Percentiles rank a stretch among this genome's conserved stretches.
phyloP scores from a whole-genome alignment of 30 jellyfish, hydroid and myxozoan genomes.

The Turritopsis dohrnii region DNA sequence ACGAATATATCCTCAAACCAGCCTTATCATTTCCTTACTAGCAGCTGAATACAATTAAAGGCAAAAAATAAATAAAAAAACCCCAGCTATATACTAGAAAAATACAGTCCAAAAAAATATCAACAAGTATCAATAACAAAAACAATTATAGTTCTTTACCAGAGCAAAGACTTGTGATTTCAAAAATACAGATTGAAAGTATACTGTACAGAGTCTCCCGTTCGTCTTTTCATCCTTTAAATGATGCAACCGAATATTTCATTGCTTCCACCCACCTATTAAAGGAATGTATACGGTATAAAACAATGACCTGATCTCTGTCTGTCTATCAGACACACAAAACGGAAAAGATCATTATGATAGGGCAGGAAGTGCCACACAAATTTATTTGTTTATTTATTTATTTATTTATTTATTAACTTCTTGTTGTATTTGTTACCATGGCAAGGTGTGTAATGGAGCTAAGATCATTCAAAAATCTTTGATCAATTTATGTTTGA shows the following conservation, averaged over 20 bases:
- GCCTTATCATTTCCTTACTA: no score
- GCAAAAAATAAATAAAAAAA: no score
- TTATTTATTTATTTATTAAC: no score
- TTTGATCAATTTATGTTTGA: no score
- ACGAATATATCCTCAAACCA: no score
- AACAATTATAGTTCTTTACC: neutral
- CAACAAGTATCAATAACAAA: neutral
- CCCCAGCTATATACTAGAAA: neutral
- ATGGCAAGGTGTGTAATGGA: no score
- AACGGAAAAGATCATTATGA: neutral
- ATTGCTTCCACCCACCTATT: constrained; percentile 6
- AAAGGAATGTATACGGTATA: neutral
- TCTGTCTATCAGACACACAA: neutral
- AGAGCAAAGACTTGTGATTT: neutral
- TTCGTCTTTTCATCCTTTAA: neutral
- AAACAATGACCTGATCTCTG: neutral
- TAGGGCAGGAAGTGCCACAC: neutral
- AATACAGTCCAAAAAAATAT: neutral
- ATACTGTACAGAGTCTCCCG: neutral
- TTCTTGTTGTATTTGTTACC: no score
- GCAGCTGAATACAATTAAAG: no score
- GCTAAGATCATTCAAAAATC: no score
- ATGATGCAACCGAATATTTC: constrained; percentile 1
- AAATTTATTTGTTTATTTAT: no score
- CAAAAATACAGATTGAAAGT: neutral